Conservation (phyloP, 2,797 vertebrate genomes). For the Danio kyathit region DNA sequence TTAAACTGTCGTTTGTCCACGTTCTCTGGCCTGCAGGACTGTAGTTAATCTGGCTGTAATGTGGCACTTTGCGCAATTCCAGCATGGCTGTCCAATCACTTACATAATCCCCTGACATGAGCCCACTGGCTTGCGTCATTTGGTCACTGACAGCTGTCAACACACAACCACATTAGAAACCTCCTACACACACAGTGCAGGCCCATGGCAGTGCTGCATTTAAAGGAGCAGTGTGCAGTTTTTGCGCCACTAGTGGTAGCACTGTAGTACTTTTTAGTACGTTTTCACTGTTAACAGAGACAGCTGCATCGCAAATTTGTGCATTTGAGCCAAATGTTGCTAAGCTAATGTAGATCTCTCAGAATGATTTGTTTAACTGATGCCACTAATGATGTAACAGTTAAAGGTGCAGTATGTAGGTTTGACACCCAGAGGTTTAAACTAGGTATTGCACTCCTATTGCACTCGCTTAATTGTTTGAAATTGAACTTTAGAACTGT, state of each 20-base stretch:
- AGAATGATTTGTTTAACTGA: not conserved
- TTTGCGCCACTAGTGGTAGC: not conserved
- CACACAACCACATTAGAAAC: slow-evolving; percentile 61
- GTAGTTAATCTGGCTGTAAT: slow-evolving; percentile 76
- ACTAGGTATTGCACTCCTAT: no score
- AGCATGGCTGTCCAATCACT: slow-evolving; percentile 75
- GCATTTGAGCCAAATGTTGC: not conserved
- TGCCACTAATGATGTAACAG: not conserved
- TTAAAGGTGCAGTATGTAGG: not conserved
- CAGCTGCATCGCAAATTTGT: not conserved
- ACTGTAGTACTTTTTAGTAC: not conserved
- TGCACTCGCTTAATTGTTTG: no score
- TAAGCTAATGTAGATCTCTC: not conserved
- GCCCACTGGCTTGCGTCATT: slow-evolving; percentile 77
- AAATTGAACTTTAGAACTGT: no score
- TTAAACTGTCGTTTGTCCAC: slow-evolving; percentile 66
- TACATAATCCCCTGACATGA: slow-evolving; percentile 82
- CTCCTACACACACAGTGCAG: slow-evolving; percentile 36
- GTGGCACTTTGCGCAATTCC: slow-evolving; percentile 60
- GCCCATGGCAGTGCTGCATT: not conserved
- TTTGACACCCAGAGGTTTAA: no score
- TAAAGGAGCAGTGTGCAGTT: slow-evolving; percentile 29
- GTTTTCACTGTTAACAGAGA: not conserved
- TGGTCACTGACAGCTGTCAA: slow-evolving; percentile 82
- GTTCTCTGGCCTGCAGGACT: slow-evolving; percentile 55